These are phyloP conservation scores for Branchellion lobata DNA, from an alignment of 2,888 invertebrate genomes.

Conservation along the genomic window DNA sequence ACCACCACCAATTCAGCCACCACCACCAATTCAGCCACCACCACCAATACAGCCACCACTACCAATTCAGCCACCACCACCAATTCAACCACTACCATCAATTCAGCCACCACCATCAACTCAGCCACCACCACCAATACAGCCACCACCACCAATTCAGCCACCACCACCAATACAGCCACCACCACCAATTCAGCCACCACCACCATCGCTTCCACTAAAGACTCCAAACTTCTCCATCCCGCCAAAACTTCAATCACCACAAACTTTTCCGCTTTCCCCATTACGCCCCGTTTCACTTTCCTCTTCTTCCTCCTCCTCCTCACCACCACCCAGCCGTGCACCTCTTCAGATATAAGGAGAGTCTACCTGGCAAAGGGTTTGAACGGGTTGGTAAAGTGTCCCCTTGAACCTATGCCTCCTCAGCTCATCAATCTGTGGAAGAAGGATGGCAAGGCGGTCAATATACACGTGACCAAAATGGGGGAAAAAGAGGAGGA, in stretches of 20 bases:
- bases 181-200: neutral
- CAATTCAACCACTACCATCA: neutral
- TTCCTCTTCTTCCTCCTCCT: no score
- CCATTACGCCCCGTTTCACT: no score
- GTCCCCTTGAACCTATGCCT: constrained; percentile 34
- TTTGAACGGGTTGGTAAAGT: constrained; percentile 10
- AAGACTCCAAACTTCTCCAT: neutral
- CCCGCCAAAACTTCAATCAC: neutral
- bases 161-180: neutral
- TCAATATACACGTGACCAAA: neutral
- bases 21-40: neutral
- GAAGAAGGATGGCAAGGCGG: constrained; percentile 7
- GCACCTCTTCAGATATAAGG: neutral
- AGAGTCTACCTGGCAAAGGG: constrained; percentile 36
- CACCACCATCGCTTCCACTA: neutral
- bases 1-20: neutral
- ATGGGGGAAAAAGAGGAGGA: neutral
- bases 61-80: neutral
- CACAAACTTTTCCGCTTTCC: no score
- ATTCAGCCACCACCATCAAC: neutral
- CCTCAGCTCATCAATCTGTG: constrained; percentile 29
- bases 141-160: no score
- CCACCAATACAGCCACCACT: neutral
- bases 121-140: neutral
- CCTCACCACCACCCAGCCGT: no score